These are phyloP conservation scores for Psix sp. DNA, from an alignment of 1,140 invertebrate genomes.

Conservation along the genomic window DNA sequence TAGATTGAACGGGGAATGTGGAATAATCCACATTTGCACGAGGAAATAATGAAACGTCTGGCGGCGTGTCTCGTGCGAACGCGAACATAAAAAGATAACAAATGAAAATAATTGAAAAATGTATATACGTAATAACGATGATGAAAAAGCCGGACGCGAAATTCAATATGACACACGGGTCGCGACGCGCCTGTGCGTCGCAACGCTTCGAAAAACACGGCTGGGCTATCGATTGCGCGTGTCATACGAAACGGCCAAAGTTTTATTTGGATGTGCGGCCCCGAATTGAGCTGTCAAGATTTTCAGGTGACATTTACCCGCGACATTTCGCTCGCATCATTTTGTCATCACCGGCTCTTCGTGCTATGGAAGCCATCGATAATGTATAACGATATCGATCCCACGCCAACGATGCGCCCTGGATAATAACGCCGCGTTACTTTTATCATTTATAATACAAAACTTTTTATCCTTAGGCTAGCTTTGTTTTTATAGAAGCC, in stretches of 20 bases:
- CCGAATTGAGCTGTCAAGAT: slow-evolving; percentile 41
- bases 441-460: slow-evolving; percentile 49
- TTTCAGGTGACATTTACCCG: slow-evolving; percentile 34
- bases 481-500: not conserved
- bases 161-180: slow-evolving; percentile 40
- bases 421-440: slow-evolving; percentile 41
- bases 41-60: slow-evolving; percentile 31
- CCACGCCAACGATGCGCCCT: slow-evolving; percentile 23
- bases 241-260: slow-evolving; percentile 36
- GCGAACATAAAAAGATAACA: slow-evolving; percentile 4
- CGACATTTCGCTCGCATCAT: slow-evolving; percentile 35
- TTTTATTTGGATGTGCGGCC: slow-evolving; percentile 32
- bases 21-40: slow-evolving; percentile 38
- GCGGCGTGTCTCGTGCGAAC: slow-evolving; percentile 4
- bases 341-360: slow-evolving; percentile 33
- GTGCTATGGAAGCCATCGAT: slow-evolving; percentile 46
- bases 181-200: slow-evolving; percentile 33
- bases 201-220: slow-evolving; percentile 36
- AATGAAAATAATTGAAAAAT: not conserved
- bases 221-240: slow-evolving; percentile 41
- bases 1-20: slow-evolving; percentile 24
- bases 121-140: not conserved
- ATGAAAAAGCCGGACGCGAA: slow-evolving; percentile 11
- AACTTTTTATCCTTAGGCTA: slow-evolving; percentile 25
- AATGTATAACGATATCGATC: slow-evolving; percentile 56